phyloP scores from a whole-genome alignment of 2,888 invertebrate species.

The Cerceris ruficornis region DNA sequence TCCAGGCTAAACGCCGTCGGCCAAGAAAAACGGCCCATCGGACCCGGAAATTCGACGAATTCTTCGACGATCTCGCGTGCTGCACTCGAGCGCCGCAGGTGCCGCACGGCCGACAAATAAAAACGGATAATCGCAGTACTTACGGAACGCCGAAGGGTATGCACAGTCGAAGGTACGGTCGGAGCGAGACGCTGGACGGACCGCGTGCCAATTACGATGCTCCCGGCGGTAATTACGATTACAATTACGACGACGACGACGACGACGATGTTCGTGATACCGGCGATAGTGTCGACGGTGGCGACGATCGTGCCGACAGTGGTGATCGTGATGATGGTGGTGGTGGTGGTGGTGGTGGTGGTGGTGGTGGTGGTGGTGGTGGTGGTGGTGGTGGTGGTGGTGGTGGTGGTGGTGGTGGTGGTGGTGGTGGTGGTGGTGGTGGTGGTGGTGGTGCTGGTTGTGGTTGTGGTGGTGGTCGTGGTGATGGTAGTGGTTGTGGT shows the following conservation, averaged over 20 bases:
- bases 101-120: slow-evolving; percentile 2
- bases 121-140: slow-evolving; percentile 42
- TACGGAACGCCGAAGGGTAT: slow-evolving; percentile 38
- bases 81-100: not conserved
- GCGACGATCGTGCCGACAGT: slow-evolving; percentile 14
- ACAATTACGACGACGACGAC: slow-evolving; percentile 14
- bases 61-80: not conserved
- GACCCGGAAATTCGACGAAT: not conserved
- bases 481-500: slow-evolving; percentile 16
- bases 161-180: slow-evolving; percentile 34
- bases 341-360: slow-evolving; percentile 12
- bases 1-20: no score
- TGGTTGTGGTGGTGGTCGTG: slow-evolving; percentile 20
- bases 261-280: slow-evolving; percentile 21
- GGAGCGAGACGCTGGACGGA: slow-evolving; percentile 37
- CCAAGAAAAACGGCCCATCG: not conserved
- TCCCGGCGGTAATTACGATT: not conserved
- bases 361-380: slow-evolving; percentile 17
- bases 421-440: slow-evolving; percentile 8
- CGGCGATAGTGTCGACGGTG: slow-evolving; percentile 2
- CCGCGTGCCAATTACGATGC: not conserved
- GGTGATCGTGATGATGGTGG: slow-evolving; percentile 7
- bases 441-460: slow-evolving; percentile 12
- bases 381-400: not conserved
- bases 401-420: not conserved